phyloP scores from a whole-genome alignment of 2,113 vertebrate genomes.

The Hiodon alosoides region DNA sequence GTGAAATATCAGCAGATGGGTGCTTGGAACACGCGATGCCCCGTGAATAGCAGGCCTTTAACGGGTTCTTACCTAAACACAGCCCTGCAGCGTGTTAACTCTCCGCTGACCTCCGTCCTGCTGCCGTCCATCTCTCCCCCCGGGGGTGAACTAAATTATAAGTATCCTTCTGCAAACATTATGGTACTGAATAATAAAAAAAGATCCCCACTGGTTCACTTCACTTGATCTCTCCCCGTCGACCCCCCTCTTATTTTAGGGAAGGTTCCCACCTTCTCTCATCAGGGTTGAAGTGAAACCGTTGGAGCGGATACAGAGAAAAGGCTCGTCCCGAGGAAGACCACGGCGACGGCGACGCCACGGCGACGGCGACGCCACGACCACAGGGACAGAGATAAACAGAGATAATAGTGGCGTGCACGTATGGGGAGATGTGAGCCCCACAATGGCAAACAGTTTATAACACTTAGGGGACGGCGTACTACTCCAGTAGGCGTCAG shows the following conservation, averaged over 20 bases:
- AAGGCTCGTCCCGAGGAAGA: slow-evolving; percentile 3
- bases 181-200: too few species aligned
- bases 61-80: slow-evolving; percentile 20
- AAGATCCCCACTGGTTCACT: background rate
- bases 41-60: slow-evolving; percentile 21
- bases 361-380: slow-evolving; percentile 12
- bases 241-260: background rate
- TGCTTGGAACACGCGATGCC: background rate
- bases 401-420: slow-evolving; percentile 28
- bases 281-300: too few species aligned
- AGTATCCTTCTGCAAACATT: too few species aligned
- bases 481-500: background rate
- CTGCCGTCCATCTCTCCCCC: background rate
- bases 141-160: background rate
- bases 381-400: slow-evolving; percentile 23
- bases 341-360: slow-evolving; percentile 9
- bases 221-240: background rate
- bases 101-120: slow-evolving; percentile 4
- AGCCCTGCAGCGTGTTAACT: background rate
- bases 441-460: slow-evolving; percentile 29
- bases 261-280: background rate
- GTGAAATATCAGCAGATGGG: slow-evolving; percentile 13
- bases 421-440: slow-evolving; percentile 18
- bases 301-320: background rate
- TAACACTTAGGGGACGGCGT: slow-evolving; percentile 25